Evolutionary conservation across 2,888 invertebrate genomes (phyloP).

Genomic region (Hydraecia micacea): DNA sequence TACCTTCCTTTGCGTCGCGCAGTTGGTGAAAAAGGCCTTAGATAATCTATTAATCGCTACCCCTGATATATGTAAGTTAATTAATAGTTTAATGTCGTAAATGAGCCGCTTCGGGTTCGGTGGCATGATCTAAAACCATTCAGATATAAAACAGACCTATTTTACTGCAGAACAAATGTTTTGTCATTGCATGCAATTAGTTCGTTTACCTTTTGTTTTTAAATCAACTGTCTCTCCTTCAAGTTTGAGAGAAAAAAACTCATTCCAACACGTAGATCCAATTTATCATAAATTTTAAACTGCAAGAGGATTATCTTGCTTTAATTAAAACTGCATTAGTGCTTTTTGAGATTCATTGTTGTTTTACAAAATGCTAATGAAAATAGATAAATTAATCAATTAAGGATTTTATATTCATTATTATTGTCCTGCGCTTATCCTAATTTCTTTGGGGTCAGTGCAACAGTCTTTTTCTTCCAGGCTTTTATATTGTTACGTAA

Average conservation of each 20-base stretch:
- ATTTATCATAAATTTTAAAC: conserved; percentile 26
- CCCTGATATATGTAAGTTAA: neutral
- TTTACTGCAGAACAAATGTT: conserved; percentile 26
- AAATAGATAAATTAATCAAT: neutral
- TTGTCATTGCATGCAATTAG: conserved; percentile 29
- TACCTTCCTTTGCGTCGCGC: no score
- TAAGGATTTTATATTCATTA: neutral
- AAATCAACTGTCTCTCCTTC: conserved; percentile 32
- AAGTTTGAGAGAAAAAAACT: neutral
- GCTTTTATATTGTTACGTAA: neutral
- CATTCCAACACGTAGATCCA: conserved; percentile 7
- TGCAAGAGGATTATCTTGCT: neutral
- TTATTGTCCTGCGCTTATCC: no score
- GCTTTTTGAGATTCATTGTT: conserved; percentile 9
- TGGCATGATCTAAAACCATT: neutral
- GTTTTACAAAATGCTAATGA: conserved; percentile 8
- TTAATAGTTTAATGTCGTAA: conserved; percentile 9
- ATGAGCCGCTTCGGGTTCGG: neutral
- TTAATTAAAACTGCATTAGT: conserved; percentile 10
- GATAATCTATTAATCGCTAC: neutral
- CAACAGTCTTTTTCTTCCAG: no score
- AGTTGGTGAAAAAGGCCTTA: neutral
- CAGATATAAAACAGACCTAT: neutral
- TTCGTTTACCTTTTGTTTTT: conserved; percentile 15
- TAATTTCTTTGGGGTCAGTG: no score